Base-by-base conservation (phyloP, 92 coral and sea anemone genomes). In the Paragorgia papillata region DNA sequence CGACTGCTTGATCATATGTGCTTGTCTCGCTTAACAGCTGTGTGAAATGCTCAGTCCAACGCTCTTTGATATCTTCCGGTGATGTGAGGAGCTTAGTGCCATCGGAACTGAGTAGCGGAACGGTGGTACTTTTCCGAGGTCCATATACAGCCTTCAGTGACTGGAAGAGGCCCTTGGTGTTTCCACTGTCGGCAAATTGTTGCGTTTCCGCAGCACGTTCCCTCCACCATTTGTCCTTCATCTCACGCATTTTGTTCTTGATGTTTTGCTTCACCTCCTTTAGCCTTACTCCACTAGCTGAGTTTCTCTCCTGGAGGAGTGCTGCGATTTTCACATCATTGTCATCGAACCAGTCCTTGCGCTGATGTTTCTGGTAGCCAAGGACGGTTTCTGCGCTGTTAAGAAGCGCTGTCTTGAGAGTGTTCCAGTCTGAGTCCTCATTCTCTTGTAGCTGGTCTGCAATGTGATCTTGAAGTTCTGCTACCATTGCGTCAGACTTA, bases 181-280 rank as follows among this genome's bases (percentile, higher is more conserved):
- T 73, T 30, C 76, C 40, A 8, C 60, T 71, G 68, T 79, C 88
- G 26, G 80, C 79, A 32, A 51, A 57, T 17, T 35, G 2, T 29
- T 84, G 84, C 46, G 79, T 54, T 51, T 69, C 81, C 49, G 20
- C 54, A 49, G 88, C 60, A 48, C 65, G 69, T 15, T 84, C 75
- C 60, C 29, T 54, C 80, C 84, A 84, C 88, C 88, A 84, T n/a
- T 53, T 51, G 88, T 79, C 75, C 76, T 84, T 54, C 68, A 84
- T 84, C 40, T 32, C 57, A 9, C 84, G 75, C 32, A 84, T 74
- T n/a, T 78, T 33, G 48, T 79, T 75, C 54, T 79, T 79, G 37
- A 63, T 65, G 44, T 56, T 69, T 29, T 65, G 76, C 37, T 65
- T 78, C 21, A 35, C 75, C 21, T 55, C 22, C 31, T 48, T 33